These are phyloP conservation scores for Potorous gilbertii DNA, from an alignment of 2,797 vertebrate species.

Conservation along the genomic window DNA sequence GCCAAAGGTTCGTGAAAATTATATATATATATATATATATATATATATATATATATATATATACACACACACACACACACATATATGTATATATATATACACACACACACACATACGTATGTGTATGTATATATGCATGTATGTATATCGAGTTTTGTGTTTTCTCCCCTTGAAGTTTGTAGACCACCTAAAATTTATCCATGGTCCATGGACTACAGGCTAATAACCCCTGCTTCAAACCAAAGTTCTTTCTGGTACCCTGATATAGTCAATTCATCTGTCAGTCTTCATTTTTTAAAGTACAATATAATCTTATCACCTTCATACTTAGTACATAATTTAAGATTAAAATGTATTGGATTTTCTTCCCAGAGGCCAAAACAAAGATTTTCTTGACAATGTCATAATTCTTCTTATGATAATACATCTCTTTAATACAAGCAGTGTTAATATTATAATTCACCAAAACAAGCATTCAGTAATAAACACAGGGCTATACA, in stretches of 20 bases:
- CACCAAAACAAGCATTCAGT: slow-evolving; percentile 13
- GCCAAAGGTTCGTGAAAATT: background rate
- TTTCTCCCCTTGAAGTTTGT: background rate
- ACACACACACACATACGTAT: no score
- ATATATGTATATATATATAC: no score
- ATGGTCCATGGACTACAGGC: background rate
- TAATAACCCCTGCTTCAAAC: slow-evolving; percentile 36
- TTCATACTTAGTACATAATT: background rate
- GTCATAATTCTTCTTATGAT: slow-evolving; percentile 58
- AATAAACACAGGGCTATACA: slow-evolving; percentile 24
- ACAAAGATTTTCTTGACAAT: slow-evolving; percentile 37
- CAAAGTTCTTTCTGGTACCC: slow-evolving; percentile 20
- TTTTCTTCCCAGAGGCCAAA: slow-evolving; percentile 44
- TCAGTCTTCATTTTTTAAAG: slow-evolving; percentile 36
- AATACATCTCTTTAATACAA: slow-evolving; percentile 52
- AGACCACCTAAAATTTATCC: background rate
- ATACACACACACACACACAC: no score
- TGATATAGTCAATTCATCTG: slow-evolving; percentile 32
- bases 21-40: no score
- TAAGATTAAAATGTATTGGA: slow-evolving; percentile 36
- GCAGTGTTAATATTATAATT: slow-evolving; percentile 52
- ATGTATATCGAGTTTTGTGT: background rate
- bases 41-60: no score
- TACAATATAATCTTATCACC: slow-evolving; percentile 20
- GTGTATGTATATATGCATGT: no score